These are phyloP conservation scores for Caenorhabditis sp. DNA, from an alignment of 2,888 invertebrate species.

Conservation along the genomic window DNA sequence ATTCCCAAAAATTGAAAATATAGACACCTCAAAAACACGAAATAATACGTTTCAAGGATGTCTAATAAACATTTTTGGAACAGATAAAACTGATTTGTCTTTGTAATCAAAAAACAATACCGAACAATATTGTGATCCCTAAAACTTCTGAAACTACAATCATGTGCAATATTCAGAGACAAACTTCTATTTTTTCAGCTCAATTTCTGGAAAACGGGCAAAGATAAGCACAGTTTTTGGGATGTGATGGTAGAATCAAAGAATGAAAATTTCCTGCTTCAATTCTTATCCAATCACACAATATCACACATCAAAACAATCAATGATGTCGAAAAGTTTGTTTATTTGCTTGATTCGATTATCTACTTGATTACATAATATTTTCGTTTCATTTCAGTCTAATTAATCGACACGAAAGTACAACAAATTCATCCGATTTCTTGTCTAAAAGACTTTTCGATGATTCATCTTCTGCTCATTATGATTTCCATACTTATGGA, in stretches of 20 bases:
- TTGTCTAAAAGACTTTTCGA: conserved; percentile 42
- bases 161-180: too few relatives aligned
- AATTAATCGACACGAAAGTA: conserved; percentile 26
- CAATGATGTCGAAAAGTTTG: conserved; percentile 65
- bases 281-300: conserved; percentile 36
- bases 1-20: too few relatives aligned
- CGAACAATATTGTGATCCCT: too few relatives aligned
- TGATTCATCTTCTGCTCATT: conserved; percentile 34
- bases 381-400: conserved; percentile 15
- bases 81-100: too few relatives aligned
- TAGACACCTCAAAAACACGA: too few relatives aligned
- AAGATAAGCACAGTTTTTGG: conserved; percentile 73
- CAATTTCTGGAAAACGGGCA: conserved; percentile 78
- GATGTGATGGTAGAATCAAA: conserved; percentile 82
- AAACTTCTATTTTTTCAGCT: too few relatives aligned
- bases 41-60: too few relatives aligned
- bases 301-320: conserved; percentile 61
- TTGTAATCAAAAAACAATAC: too few relatives aligned
- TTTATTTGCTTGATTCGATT: not conserved
- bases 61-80: too few relatives aligned
- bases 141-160: too few relatives aligned
- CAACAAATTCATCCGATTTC: conserved; percentile 7
- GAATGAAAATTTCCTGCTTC: conserved; percentile 35
- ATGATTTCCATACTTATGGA: conserved; percentile 52
- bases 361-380: not conserved